phyloP scores from a whole-genome alignment of 2,113 vertebrate genomes.

The Pao palembangensis region DNA sequence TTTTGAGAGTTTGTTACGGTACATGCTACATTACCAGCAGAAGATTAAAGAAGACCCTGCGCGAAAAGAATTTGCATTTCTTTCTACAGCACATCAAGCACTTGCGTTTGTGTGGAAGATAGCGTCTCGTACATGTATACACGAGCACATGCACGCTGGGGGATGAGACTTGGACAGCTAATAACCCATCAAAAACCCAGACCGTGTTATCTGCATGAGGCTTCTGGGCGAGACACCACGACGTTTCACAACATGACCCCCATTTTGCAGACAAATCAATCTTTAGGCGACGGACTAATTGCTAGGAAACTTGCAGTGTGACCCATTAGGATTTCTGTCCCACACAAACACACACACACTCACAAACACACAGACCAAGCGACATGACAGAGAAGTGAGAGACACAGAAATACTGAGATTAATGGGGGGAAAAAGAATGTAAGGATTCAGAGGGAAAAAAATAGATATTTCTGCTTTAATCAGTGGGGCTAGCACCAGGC shows the following conservation, averaged over 20 bases:
- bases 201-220: constrained; percentile 23
- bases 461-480: constrained; percentile 21
- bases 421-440: background rate
- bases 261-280: constrained; percentile 65
- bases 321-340: constrained; percentile 44
- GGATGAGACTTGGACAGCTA: constrained; percentile 48
- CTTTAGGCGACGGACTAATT: constrained; percentile 53
- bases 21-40: background rate
- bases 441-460: background rate
- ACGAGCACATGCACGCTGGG: constrained; percentile 19
- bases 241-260: constrained; percentile 49
- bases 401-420: constrained; percentile 22
- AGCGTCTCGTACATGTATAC: no score
- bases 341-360: constrained; percentile 13
- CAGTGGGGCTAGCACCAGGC: background rate
- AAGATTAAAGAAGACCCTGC: constrained; percentile 1
- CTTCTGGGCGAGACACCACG: constrained; percentile 28
- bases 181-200: constrained; percentile 57
- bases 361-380: constrained; percentile 10
- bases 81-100: constrained; percentile 6
- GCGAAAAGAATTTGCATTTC: background rate
- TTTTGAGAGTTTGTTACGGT: background rate
- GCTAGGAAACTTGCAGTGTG: constrained; percentile 50
- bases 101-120: constrained; percentile 9
- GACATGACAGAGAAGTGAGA: constrained; percentile 30